Conservation (phyloP, 2,113 vertebrate species). For the Brachyhypopomus occidentalis region DNA sequence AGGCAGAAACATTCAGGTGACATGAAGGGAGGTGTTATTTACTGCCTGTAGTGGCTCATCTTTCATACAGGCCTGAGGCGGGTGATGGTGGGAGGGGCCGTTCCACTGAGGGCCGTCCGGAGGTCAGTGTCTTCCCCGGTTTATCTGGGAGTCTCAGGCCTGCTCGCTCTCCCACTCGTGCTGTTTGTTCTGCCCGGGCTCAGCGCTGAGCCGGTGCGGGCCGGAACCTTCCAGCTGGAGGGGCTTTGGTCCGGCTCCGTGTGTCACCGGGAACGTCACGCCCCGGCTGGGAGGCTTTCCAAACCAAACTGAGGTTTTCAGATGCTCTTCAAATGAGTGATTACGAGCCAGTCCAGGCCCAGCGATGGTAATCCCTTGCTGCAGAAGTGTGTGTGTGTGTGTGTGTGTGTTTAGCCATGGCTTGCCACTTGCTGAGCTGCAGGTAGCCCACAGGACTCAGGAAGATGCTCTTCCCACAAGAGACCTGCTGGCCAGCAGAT, state of each 20-base stretch:
- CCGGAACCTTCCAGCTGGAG: neutral
- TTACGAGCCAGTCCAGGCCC: neutral
- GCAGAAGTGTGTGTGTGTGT: neutral
- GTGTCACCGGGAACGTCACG: neutral
- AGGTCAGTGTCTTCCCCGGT: constrained; percentile 15
- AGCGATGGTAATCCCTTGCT: neutral
- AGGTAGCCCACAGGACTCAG: neutral
- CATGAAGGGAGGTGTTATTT: neutral
- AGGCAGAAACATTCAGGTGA: neutral
- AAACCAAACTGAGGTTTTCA: constrained; percentile 12
- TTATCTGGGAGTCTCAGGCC: neutral
- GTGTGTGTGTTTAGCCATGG: neutral
- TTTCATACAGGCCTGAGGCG: neutral
- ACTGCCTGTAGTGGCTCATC: constrained; percentile 1
- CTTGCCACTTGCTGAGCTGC: neutral
- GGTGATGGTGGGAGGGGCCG: neutral
- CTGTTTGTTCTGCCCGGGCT: neutral
- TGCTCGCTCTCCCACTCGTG: neutral
- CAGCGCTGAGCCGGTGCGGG: neutral
- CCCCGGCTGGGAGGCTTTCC: constrained; percentile 1
- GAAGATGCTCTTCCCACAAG: constrained; percentile 1
- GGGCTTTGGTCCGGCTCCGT: neutral
- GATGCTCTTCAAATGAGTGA: constrained; percentile 1
- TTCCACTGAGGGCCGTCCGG: neutral
- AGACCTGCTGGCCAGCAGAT: neutral